Evolutionary conservation across 2,113 vertebrate species (phyloP).

Genomic region (Caretta caretta): DNA sequence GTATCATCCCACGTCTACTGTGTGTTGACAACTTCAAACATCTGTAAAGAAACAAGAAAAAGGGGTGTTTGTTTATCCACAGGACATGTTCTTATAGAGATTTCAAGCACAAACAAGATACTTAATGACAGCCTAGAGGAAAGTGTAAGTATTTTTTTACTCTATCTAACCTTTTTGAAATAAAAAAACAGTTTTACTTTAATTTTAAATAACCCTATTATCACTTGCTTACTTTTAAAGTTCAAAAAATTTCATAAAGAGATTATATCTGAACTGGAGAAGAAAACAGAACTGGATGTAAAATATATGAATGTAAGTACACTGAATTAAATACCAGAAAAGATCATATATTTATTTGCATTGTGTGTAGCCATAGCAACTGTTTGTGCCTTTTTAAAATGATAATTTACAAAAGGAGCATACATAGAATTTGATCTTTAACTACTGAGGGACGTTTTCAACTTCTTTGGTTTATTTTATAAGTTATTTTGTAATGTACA

Average conservation of each 20-base stretch:
- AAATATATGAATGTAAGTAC: constrained; percentile 97
- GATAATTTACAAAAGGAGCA: not conserved
- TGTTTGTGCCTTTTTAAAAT: not conserved
- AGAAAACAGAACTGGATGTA: constrained; percentile 95
- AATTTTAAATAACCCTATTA: constrained; percentile 11
- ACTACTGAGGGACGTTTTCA: not conserved
- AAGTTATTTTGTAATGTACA: not conserved
- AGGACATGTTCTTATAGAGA: constrained; percentile 95
- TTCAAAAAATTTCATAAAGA: constrained; percentile 95
- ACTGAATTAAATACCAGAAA: not conserved
- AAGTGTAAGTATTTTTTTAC: constrained; percentile 84
- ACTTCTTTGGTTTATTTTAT: not conserved
- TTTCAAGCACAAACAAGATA: constrained; percentile 91
- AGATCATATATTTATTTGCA: not conserved
- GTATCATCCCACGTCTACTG: not conserved
- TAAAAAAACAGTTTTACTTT: not conserved
- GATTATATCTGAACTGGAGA: constrained; percentile 93
- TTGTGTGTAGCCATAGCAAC: not conserved
- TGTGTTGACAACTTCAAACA: constrained; percentile 8
- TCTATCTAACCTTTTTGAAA: not conserved
- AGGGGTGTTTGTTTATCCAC: constrained; percentile 26
- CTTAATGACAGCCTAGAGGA: constrained; percentile 92
- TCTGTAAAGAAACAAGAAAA: constrained; percentile 7
- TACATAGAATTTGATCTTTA: not conserved
- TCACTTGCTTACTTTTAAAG: constrained; percentile 77